Evolutionary conservation across 2,888 invertebrate species (phyloP), one percentile per base, ranked within the genome.

Genomic region (Heteropelma amictum): DNA sequence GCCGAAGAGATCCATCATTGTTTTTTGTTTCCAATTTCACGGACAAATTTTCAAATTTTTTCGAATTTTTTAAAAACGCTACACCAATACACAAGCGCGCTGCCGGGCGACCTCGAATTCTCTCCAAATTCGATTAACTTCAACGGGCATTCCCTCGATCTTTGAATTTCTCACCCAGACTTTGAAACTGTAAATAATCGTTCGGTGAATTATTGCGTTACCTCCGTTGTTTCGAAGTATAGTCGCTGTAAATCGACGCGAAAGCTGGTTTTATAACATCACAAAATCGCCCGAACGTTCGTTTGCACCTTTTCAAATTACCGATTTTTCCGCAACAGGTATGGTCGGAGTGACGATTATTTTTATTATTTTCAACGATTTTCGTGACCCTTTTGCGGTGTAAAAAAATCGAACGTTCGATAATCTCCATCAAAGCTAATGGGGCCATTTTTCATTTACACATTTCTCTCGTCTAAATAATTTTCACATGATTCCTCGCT

Each of bases 101-200:
- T 8, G 17, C 7, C 47, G 51, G 14, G 53, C 28, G 26, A 26
- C 54, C 40, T 33, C 23, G 10, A 71, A 61, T 65, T 65, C 67
- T 71, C 58, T 73, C 58, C 33, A 38, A 45, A 56, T 70, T 71
- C 53, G 65, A 70, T 75, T 75, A 71, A 71, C 71, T 61, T 70
- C 61, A 65, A 70, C 67, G 47, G 53, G 26, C n/a, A n/a, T n/a
- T n/a, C 54, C 2, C 12, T 38, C 58, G 26, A 45, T 4, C 35
- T 33, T 28, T 63, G 26, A 8, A 23, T 35, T 53, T 65, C 56
- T 47, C 56, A 56, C 23, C 14, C 14, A 28, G 28, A 58, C 8
- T n/a, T 2, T 12, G 23, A 47, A 35, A 17, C 49, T 19, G 26
- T 1, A 33, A 3, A 12, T 17, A 45, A 53, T 53, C 49, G 28